A percentile compares a stretch with the other conserved stretches of the same genome.
Conservation (phyloP, 2,113 vertebrate genomes). For the Sturnus vulgaris region DNA sequence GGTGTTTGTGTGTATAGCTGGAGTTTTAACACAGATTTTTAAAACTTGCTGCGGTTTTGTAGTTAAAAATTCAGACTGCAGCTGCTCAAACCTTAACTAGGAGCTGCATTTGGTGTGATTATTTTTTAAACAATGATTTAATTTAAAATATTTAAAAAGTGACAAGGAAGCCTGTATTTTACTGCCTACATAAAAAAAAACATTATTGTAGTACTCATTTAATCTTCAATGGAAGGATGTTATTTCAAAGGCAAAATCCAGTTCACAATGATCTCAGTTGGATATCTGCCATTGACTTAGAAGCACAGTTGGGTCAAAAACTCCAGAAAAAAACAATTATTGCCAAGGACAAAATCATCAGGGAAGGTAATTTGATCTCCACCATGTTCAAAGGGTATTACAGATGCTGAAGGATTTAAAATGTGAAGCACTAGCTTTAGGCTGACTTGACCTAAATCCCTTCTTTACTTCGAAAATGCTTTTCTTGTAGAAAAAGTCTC, state of each 20-base stretch:
- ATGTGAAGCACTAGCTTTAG: not conserved
- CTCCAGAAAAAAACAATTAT: not conserved
- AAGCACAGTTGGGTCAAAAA: not conserved
- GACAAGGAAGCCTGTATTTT: not conserved
- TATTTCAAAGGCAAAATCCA: slow-evolving; percentile 7
- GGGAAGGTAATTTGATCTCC: slow-evolving; percentile 20
- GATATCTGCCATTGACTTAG: not conserved
- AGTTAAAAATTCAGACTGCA: not conserved
- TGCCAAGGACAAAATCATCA: slow-evolving; percentile 4
- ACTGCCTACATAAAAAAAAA: not conserved
- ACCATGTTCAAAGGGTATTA: not conserved
- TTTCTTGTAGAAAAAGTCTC: slow-evolving; percentile 58
- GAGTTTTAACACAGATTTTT: not conserved
- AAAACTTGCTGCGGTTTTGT: not conserved
- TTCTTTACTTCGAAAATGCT: slow-evolving; percentile 30
- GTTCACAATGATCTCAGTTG: not conserved
- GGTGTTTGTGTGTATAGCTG: not conserved
- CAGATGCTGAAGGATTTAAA: slow-evolving; percentile 29
- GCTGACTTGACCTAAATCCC: slow-evolving; percentile 6
- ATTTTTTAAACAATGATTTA: not conserved
- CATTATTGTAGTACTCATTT: not conserved
- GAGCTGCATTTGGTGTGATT: not conserved
- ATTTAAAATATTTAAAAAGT: not conserved
- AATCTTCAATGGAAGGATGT: not conserved
- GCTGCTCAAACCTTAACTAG: not conserved